phyloP scores from a whole-genome alignment of 2,113 vertebrate genomes.

The Malurus cyaneus region DNA sequence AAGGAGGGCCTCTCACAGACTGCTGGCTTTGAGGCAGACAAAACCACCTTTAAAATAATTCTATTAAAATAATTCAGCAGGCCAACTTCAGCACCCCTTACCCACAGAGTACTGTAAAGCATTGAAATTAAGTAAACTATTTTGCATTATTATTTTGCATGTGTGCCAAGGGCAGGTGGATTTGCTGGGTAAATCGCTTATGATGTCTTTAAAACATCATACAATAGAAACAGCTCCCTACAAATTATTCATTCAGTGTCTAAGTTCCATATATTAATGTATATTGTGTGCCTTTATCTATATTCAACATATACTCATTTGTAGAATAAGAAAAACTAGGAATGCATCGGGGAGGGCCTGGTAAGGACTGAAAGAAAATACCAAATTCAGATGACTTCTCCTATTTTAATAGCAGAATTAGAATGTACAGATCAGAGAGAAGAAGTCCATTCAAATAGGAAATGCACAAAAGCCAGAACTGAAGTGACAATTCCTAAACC shows the following conservation, averaged over 20 bases:
- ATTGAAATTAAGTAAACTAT: neutral
- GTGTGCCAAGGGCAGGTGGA: neutral
- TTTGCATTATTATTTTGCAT: neutral
- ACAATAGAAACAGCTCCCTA: neutral
- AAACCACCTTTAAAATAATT: neutral
- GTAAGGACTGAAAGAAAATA: neutral
- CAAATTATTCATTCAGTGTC: neutral
- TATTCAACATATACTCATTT: neutral
- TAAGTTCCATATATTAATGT: neutral
- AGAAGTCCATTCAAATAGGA: neutral
- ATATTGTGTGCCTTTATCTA: neutral
- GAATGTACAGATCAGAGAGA: neutral
- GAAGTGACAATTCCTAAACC: neutral
- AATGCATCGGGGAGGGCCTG: neutral
- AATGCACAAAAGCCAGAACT: neutral
- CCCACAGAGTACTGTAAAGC: neutral
- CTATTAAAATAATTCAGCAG: neutral
- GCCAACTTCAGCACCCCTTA: neutral
- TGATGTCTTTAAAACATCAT: neutral
- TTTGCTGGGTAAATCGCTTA: neutral
- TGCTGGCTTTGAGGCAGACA: neutral
- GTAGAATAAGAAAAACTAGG: neutral
- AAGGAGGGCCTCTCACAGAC: neutral
- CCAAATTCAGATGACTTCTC: neutral
- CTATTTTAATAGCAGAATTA: neutral